phyloP scores from a whole-genome alignment of 2,888 invertebrate genomes.

The Alentia gelatinosa region DNA sequence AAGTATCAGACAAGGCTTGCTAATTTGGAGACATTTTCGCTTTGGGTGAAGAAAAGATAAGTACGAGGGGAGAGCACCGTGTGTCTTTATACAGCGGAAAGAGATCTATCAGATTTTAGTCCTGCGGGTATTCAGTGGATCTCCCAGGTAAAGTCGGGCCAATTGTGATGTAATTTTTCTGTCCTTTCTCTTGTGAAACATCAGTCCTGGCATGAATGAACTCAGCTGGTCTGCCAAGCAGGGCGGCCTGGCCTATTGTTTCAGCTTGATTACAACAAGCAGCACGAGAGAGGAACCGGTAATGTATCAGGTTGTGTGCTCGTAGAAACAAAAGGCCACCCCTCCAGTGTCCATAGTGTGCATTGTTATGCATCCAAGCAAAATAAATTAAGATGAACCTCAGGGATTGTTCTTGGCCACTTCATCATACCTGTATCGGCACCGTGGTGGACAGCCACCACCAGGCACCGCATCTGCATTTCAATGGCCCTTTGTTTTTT shows the following conservation, averaged over 20 bases:
- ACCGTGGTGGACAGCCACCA: not conserved
- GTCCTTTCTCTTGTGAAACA: slow-evolving; percentile 7
- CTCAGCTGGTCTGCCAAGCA: not conserved
- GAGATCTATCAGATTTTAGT: not conserved
- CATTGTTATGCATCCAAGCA: slow-evolving; percentile 4
- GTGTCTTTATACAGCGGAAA: not conserved
- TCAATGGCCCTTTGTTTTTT: slow-evolving; percentile 38
- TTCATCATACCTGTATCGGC: slow-evolving; percentile 31
- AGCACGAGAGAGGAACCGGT: not conserved
- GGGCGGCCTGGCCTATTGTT: not conserved
- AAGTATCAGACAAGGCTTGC: not conserved
- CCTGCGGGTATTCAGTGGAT: not conserved
- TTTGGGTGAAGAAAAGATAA: not conserved
- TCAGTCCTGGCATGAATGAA: not conserved
- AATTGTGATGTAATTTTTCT: not conserved
- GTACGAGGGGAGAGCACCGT: too few relatives aligned
- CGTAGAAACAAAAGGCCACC: not conserved
- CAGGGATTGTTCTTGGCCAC: slow-evolving; percentile 25
- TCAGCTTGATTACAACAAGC: slow-evolving; percentile 28
- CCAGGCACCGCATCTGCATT: not conserved
- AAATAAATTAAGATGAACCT: slow-evolving; percentile 32
- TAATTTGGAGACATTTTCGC: not conserved
- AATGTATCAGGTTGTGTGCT: not conserved
- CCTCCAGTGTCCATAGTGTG: not conserved
- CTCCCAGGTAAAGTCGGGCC: not conserved